Evolutionary conservation across 2,113 vertebrate species (phyloP).

Genomic region (Holacanthus passer): DNA sequence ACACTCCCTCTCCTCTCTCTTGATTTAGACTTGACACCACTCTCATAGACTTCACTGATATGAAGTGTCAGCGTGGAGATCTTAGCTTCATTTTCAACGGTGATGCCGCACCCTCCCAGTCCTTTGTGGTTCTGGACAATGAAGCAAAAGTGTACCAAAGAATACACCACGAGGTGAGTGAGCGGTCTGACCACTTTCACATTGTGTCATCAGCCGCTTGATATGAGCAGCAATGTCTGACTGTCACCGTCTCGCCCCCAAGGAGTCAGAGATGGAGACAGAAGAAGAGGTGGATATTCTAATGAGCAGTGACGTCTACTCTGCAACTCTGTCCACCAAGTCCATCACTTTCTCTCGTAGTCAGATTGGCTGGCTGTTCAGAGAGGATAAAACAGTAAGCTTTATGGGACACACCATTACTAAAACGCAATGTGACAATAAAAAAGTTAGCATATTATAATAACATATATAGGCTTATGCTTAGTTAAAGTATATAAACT

Average conservation of each 20-base stretch:
- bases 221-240: background rate
- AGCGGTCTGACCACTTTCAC: background rate
- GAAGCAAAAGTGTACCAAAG: constrained; percentile 99
- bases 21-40: constrained; percentile 95
- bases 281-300: constrained; percentile 99
- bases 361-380: constrained; percentile 98
- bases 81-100: constrained; percentile 99
- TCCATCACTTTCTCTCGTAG: constrained; percentile 98
- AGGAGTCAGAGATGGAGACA: constrained; percentile 99
- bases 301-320: constrained; percentile 99
- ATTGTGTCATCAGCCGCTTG: constrained; percentile 11
- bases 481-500: background rate
- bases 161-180: constrained; percentile 96
- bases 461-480: background rate
- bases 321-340: constrained; percentile 98
- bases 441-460: too few species aligned
- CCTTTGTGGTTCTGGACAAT: constrained; percentile 98
- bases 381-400: constrained; percentile 97
- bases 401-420: background rate
- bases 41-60: constrained; percentile 99
- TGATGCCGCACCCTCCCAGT: constrained; percentile 93
- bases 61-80: constrained; percentile 99
- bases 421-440: background rate
- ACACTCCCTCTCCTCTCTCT: constrained; percentile 26
- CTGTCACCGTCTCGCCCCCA: background rate